These are phyloP conservation scores for Spatulosminthurus flaviceps DNA, from an alignment of 2,888 invertebrate genomes.

Conservation along the genomic window DNA sequence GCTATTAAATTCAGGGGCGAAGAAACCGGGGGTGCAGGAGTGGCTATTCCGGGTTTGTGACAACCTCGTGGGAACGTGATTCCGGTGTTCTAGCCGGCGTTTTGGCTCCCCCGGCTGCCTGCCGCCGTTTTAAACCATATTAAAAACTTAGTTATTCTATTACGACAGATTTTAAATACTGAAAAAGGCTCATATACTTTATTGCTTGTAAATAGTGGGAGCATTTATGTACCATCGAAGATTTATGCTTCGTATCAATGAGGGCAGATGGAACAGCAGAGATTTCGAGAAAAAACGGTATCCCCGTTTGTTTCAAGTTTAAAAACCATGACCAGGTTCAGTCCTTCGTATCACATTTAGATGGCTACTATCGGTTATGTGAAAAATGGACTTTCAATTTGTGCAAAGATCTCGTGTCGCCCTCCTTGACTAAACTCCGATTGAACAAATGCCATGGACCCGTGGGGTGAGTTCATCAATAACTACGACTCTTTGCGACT, in stretches of 20 bases:
- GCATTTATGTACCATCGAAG: conserved; percentile 81
- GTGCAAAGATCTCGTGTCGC: conserved; percentile 82
- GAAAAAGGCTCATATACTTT: too few relatives aligned
- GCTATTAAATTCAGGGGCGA: too few relatives aligned
- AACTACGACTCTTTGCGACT: conserved; percentile 19
- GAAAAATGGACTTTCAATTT: conserved; percentile 92
- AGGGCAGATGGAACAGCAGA: conserved; percentile 76
- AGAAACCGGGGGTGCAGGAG: too few relatives aligned
- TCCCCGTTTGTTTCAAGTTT: conserved; percentile 79
- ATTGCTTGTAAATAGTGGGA: conserved; percentile 71
- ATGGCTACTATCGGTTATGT: conserved; percentile 86
- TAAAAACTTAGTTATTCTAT: too few relatives aligned
- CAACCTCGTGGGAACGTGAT: too few relatives aligned
- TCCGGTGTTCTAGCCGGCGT: too few relatives aligned
- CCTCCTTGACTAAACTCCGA: conserved; percentile 78
- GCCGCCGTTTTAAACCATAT: too few relatives aligned
- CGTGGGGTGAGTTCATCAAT: conserved; percentile 75
- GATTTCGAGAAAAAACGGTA: conserved; percentile 80
- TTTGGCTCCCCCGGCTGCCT: too few relatives aligned
- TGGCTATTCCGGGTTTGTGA: too few relatives aligned
- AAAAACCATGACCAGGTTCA: conserved; percentile 74
- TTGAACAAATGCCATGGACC: conserved; percentile 87
- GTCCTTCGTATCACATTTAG: conserved; percentile 82
- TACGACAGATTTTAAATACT: too few relatives aligned
- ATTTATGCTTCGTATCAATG: conserved; percentile 82